Evolutionary conservation across 1,140 invertebrate species (phyloP).

Genomic region (Drosophila seguyi): DNA sequence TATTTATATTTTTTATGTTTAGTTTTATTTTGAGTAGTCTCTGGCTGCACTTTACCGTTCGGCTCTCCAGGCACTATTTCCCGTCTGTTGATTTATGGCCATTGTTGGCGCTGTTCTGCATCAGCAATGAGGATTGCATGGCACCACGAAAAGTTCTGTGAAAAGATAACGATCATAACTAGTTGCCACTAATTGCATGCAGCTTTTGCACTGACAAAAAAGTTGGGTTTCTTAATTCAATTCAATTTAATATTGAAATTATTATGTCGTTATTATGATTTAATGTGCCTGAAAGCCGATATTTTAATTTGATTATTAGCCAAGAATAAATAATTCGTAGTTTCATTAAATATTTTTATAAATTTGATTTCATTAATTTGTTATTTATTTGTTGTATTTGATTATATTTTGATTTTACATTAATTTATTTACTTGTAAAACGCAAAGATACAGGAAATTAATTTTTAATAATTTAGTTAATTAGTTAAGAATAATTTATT

Average conservation of each 20-base stretch:
- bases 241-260: background rate
- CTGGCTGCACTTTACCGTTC: slow-evolving; percentile 11
- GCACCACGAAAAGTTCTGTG: slow-evolving; percentile 26
- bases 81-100: slow-evolving; percentile 48
- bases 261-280: too few species aligned
- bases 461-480: too few species aligned
- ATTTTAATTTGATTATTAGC: too few species aligned
- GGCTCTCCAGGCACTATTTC: slow-evolving; percentile 42
- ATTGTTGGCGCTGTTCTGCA: slow-evolving; percentile 42
- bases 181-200: slow-evolving; percentile 44
- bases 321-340: too few species aligned
- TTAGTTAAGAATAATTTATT: too few species aligned
- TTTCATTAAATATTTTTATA: too few species aligned
- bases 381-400: too few species aligned
- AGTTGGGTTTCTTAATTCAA: background rate
- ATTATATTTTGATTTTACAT: too few species aligned
- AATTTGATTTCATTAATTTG: too few species aligned
- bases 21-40: too few species aligned
- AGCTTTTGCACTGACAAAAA: background rate
- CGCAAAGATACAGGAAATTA: too few species aligned
- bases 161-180: slow-evolving; percentile 23
- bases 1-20: background rate
- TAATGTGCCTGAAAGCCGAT: background rate
- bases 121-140: slow-evolving; percentile 39
- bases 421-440: too few species aligned